Conservation (phyloP, 2,113 vertebrate genomes). For the Hyla sarda region DNA sequence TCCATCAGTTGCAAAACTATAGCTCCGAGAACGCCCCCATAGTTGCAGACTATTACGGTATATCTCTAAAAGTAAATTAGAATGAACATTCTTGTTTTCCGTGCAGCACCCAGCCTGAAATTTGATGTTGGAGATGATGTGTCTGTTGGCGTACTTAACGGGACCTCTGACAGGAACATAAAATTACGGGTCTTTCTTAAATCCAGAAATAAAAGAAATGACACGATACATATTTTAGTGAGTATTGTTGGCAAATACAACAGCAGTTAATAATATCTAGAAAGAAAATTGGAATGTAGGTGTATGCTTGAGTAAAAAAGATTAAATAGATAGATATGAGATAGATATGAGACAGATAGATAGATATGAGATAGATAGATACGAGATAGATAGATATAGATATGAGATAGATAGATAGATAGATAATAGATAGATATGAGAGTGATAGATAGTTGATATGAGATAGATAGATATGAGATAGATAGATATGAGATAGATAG, state of each 20-base stretch:
- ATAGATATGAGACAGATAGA: too few relatives aligned
- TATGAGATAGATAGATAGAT: too few relatives aligned
- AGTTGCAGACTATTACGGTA: neutral
- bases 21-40: neutral
- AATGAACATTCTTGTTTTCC: neutral
- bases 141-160: conserved; percentile 63
- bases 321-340: too few relatives aligned
- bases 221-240: neutral
- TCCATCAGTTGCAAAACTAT: neutral
- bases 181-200: conserved; percentile 66
- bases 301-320: too few relatives aligned
- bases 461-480: too few relatives aligned
- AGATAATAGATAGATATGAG: neutral
- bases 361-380: too few relatives aligned
- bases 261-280: neutral
- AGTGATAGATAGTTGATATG: too few relatives aligned
- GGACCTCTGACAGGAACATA: conserved; percentile 9
- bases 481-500: too few relatives aligned
- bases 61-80: neutral
- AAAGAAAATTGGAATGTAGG: neutral
- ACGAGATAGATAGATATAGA: neutral
- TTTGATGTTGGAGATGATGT: conserved; percentile 53
- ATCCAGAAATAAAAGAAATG: conserved; percentile 62
- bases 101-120: conserved; percentile 67
- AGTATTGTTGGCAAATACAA: neutral